Conservation (phyloP, 2,797 vertebrate species). For the Crenuchus spilurus region DNA sequence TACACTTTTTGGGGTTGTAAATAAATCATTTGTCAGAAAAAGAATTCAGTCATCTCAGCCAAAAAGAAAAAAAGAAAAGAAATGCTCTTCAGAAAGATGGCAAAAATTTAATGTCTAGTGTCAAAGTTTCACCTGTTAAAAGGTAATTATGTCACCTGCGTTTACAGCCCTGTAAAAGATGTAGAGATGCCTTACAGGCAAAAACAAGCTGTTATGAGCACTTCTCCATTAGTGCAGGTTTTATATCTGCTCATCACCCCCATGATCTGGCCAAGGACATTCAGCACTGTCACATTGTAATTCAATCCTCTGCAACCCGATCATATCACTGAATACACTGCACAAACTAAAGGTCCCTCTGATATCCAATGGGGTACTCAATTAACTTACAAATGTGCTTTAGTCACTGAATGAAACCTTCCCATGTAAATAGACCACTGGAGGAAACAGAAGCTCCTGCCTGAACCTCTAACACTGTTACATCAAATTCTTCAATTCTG, state of each 20-base stretch:
- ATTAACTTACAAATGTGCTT: too few relatives aligned
- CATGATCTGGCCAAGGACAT: slow-evolving; percentile 19
- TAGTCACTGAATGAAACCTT: too few relatives aligned
- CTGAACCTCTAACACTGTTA: too few relatives aligned
- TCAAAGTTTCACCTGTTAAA: neutral
- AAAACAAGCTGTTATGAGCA: slow-evolving; percentile 1
- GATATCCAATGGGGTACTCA: too few relatives aligned
- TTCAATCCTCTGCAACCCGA: neutral
- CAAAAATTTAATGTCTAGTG: neutral
- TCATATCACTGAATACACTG: neutral
- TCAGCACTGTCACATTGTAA: neutral
- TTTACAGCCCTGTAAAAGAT: slow-evolving; percentile 47
- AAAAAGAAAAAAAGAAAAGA: too few relatives aligned
- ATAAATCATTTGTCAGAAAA: too few relatives aligned
- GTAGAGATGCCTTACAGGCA: slow-evolving; percentile 15
- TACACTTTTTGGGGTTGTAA: too few relatives aligned
- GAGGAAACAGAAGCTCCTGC: too few relatives aligned
- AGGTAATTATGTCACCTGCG: slow-evolving; percentile 32
- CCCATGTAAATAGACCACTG: too few relatives aligned
- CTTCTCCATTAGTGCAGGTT: slow-evolving; percentile 12
- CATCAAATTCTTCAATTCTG: too few relatives aligned
- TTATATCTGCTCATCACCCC: slow-evolving; percentile 14
- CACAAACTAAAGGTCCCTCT: neutral
- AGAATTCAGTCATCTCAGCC: too few relatives aligned
- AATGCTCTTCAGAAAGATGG: slow-evolving; percentile 1